These are phyloP conservation scores for Mixornis gularis DNA, from an alignment of 2,113 vertebrate species.

Conservation along the genomic window DNA sequence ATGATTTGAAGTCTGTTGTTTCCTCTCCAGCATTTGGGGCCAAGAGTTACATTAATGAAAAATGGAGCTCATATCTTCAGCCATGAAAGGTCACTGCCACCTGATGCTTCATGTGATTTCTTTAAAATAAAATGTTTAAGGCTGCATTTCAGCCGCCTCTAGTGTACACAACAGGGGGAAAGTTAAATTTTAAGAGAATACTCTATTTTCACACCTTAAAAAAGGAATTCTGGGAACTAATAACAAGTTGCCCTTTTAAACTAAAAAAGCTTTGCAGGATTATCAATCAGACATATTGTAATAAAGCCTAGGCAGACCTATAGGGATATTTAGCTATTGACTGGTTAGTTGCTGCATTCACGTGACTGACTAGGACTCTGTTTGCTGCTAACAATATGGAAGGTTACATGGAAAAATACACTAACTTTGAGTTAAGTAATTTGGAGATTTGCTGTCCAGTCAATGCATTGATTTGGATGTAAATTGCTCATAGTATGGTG, in stretches of 20 bases:
- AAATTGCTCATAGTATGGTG: neutral
- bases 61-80: neutral
- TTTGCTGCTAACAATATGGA: neutral
- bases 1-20: neutral
- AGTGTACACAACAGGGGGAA: neutral
- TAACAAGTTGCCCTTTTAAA: neutral
- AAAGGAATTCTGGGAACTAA: neutral
- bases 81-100: neutral
- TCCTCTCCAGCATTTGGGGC: neutral
- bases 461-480: constrained; percentile 5
- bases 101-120: neutral
- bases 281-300: neutral
- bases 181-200: neutral
- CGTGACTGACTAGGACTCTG: neutral
- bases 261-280: neutral
- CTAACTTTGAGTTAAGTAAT: neutral
- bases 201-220: neutral
- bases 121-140: neutral
- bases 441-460: neutral
- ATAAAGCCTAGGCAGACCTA: neutral
- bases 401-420: neutral
- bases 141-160: neutral
- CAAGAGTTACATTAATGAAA: neutral
- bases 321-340: neutral
- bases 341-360: neutral